Percentiles rank a stretch among this genome's conserved stretches.
Evolutionary conservation across 2,113 vertebrate species (phyloP).

Genomic region (Archocentrus centrarchus): DNA sequence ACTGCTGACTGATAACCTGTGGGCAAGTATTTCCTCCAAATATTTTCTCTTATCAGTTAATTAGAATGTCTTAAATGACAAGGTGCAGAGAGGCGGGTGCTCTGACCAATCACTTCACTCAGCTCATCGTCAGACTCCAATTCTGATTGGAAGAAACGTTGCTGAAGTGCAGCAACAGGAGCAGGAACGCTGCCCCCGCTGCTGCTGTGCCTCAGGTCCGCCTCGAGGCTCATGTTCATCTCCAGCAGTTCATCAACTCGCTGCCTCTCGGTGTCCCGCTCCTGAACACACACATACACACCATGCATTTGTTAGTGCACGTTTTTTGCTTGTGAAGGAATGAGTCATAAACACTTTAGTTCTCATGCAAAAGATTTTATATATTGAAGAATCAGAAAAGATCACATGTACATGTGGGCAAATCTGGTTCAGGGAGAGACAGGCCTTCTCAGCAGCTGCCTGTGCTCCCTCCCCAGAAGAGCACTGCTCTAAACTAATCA

Average conservation of each 20-base stretch:
- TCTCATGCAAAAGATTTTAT: no score
- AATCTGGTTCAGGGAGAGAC: no score
- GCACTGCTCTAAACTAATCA: no score
- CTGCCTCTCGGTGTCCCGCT: constrained; percentile 83
- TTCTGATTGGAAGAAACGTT: constrained; percentile 68
- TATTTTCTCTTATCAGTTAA: constrained; percentile 66
- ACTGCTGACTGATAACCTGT: constrained; percentile 43
- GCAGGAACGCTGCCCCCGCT: neutral
- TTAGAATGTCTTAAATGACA: constrained; percentile 62
- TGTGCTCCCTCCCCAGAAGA: no score
- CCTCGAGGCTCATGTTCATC: constrained; percentile 84
- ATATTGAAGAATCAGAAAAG: no score
- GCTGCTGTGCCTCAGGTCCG: constrained; percentile 75
- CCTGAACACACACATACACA: constrained; percentile 68
- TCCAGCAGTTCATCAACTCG: constrained; percentile 85
- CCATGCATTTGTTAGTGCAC: no score
- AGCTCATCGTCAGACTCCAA: constrained; percentile 79
- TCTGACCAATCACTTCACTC: constrained; percentile 68
- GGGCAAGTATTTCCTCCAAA: constrained; percentile 20
- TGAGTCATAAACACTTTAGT: no score
- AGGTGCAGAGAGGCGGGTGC: constrained; percentile 21
- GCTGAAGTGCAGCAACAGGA: constrained; percentile 11
- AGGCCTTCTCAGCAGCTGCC: no score
- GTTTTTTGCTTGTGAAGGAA: no score
- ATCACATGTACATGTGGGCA: no score